Percentiles rank a stretch among this genome's conserved stretches.
Conservation (phyloP, 2,888 invertebrate genomes). For the Cactoblastis cactorum region DNA sequence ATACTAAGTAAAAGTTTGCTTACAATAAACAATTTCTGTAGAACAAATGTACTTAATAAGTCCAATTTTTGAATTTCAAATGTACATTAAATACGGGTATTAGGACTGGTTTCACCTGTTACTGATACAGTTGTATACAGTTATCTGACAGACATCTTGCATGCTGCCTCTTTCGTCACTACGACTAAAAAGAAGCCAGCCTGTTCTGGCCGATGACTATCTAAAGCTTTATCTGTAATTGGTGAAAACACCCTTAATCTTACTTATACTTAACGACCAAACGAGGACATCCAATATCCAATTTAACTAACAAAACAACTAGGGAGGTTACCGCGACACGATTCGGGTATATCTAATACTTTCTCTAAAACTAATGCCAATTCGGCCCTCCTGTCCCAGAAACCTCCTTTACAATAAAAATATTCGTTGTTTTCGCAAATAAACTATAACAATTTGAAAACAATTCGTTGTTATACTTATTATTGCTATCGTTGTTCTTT, state of each 20-base stretch:
- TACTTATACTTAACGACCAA: constrained; percentile 6
- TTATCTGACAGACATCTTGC: too few relatives aligned
- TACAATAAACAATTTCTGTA: not conserved
- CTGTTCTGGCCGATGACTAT: too few relatives aligned
- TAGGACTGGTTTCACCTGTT: too few relatives aligned
- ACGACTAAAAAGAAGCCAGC: too few relatives aligned
- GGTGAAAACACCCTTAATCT: too few relatives aligned
- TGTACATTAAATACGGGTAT: not conserved
- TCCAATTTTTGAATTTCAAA: not conserved
- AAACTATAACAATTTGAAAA: constrained; percentile 15
- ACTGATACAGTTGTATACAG: too few relatives aligned
- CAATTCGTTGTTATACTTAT: constrained; percentile 19
- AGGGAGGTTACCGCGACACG: constrained; percentile 17
- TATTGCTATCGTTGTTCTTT: constrained; percentile 12
- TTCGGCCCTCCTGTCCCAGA: constrained; percentile 15
- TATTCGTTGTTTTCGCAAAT: constrained; percentile 11
- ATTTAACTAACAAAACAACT: constrained; percentile 11
- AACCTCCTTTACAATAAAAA: constrained; percentile 11
- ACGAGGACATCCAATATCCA: constrained; percentile 8
- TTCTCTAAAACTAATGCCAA: constrained; percentile 21
- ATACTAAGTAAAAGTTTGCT: not conserved
- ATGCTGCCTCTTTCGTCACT: too few relatives aligned
- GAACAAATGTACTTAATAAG: not conserved
- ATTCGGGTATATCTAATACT: constrained; percentile 17
- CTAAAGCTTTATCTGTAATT: too few relatives aligned